Percentiles rank a stretch among this genome's conserved stretches.
Evolutionary conservation across 2,797 vertebrate species (phyloP).

Genomic region (Synanceia verrucosa): DNA sequence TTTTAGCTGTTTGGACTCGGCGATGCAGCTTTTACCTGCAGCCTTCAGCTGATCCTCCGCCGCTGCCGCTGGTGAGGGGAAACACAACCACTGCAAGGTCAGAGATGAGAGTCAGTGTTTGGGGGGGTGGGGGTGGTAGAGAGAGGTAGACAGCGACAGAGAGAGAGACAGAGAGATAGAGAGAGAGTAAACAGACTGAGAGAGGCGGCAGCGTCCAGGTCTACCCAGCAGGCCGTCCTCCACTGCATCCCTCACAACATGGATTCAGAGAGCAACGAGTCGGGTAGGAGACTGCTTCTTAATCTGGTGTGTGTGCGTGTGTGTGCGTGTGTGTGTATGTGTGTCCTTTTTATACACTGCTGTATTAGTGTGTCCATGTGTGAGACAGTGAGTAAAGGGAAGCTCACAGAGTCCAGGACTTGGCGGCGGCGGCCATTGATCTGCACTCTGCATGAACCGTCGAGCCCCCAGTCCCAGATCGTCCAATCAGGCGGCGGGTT

Average conservation of each 20-base stretch:
- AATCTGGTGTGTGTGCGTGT: background rate
- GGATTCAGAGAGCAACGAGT: constrained; percentile 73
- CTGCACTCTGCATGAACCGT: background rate
- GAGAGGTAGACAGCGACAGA: background rate
- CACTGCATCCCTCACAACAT: constrained; percentile 34
- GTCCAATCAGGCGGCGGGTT: constrained; percentile 43
- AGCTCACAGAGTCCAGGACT: constrained; percentile 14
- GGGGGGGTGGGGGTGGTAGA: background rate
- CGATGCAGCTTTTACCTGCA: constrained; percentile 51
- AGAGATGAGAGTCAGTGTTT: constrained; percentile 54
- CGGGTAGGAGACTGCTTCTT: constrained; percentile 63
- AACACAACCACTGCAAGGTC: constrained; percentile 73
- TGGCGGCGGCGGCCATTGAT: constrained; percentile 37
- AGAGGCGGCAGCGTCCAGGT: constrained; percentile 32
- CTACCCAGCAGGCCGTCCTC: constrained; percentile 59
- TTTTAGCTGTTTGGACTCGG: constrained; percentile 5
- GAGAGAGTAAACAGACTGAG: constrained; percentile 3
- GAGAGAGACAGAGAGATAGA: background rate
- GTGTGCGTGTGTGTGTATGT: background rate
- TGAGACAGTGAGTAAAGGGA: constrained; percentile 1
- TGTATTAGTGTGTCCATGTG: too few species aligned
- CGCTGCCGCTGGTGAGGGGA: constrained; percentile 41
- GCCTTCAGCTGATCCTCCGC: constrained; percentile 43
- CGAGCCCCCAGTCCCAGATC: background rate
- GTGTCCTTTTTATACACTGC: too few species aligned